Evolutionary conservation across 1,140 invertebrate genomes (phyloP).

Genomic region (Cyclargus thomasi): DNA sequence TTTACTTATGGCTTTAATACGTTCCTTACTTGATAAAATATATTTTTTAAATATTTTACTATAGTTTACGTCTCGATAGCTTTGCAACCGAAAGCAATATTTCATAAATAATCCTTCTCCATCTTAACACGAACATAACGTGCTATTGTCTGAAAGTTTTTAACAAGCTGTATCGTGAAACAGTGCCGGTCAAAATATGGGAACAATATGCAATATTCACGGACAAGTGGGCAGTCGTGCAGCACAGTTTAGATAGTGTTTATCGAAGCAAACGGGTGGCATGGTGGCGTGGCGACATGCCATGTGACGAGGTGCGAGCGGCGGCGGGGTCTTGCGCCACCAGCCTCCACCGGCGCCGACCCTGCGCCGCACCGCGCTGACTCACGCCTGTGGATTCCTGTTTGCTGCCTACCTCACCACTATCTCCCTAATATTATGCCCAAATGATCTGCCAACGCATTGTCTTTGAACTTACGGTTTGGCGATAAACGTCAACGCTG

Average conservation of each 20-base stretch:
- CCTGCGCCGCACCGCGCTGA: slow-evolving; percentile 37
- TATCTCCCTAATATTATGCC: slow-evolving; percentile 60
- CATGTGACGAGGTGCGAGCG: slow-evolving; percentile 24
- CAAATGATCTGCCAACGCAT: slow-evolving; percentile 70
- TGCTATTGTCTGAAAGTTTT: not conserved
- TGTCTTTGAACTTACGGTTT: slow-evolving; percentile 69
- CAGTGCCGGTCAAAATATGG: slow-evolving; percentile 2
- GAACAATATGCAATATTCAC: slow-evolving; percentile 5
- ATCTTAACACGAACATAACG: slow-evolving; percentile 6
- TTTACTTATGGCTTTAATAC: no score
- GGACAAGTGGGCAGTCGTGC: slow-evolving; percentile 12
- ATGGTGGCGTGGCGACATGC: slow-evolving; percentile 23
- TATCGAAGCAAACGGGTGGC: slow-evolving; percentile 26
- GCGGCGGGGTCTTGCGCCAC: slow-evolving; percentile 40
- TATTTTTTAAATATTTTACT: no score
- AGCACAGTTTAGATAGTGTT: slow-evolving; percentile 7
- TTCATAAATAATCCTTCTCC: no score
- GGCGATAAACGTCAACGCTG: slow-evolving; percentile 56
- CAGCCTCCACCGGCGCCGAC: slow-evolving; percentile 37
- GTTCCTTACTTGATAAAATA: no score
- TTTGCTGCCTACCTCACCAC: slow-evolving; percentile 50
- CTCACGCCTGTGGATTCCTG: slow-evolving; percentile 60
- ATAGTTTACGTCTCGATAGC: no score
- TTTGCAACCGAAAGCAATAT: no score
- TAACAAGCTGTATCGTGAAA: not conserved